Evolutionary conservation across 2,888 invertebrate genomes (phyloP), one percentile per base, ranked within the genome.

Genomic region (Melanostoma mellinum): DNA sequence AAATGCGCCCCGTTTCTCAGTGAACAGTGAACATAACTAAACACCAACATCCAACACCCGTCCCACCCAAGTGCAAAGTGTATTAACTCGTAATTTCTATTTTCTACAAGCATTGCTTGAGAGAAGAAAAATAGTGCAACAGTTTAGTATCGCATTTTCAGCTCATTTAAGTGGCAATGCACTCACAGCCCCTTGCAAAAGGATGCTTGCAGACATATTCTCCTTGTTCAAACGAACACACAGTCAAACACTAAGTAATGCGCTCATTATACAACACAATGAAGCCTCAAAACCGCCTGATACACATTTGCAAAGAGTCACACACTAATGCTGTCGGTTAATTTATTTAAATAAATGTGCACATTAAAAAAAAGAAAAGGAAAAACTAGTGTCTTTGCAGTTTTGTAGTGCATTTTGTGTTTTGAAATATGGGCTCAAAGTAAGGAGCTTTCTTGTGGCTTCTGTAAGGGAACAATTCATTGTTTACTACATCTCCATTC

Each of bases 311-410:
- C 38, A 58, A 40, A 50, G 38, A 48, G 58, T 50, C 38, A 36
- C 35, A 33, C 48, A 42, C 67, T 67, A 63, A 63, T 63, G 50
- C 65, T 4, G 50, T 10, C 36, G 44, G 63, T 80, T 74, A 74
- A 80, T 58, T 74, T 74, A 79, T 79, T 79, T 74, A 80, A 80
- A 80, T 69, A 69, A 69, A 74, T 80, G 63, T 56, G 48, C 53
- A 69, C 79, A 74, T 74, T 80, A 63, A 58, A 69, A 58, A 20
- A 20, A 20, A n/a, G n/a, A n/a, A n/a, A n/a, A n/a, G n/a, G n/a
- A n/a, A n/a, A 20, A 20, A 20, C 20, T 20, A 20, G 48, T 42
- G 36, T 56, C 20, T 6, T 33, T 65, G 58, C 58, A 50, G 20
- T 46, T 48, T 68, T 42, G 52, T 44, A 63, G 52, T 69, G 69